Percentiles rank a stretch among this genome's conserved stretches.
Conservation (phyloP, 2,113 vertebrate species). For the Cynopterus brachyotis region DNA sequence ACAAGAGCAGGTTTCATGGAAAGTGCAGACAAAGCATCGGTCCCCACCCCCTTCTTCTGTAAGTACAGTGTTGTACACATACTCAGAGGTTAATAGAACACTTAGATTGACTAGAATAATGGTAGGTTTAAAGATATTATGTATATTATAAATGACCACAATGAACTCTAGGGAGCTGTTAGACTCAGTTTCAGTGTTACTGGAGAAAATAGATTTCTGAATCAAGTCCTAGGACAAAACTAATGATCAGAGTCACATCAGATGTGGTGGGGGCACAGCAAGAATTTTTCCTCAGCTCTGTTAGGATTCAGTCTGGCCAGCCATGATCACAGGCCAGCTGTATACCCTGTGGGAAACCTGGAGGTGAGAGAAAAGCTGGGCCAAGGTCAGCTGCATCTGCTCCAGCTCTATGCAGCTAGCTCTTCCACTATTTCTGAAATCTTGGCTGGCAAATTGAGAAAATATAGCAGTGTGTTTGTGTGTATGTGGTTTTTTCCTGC, state of each 20-base stretch:
- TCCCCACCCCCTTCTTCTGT: rapidly evolving
- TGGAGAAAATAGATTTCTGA: background rate
- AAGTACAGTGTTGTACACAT: background rate
- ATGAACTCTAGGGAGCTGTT: background rate
- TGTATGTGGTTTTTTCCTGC: background rate
- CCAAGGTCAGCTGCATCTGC: background rate
- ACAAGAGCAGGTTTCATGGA: background rate
- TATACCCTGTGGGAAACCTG: background rate
- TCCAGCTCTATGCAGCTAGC: background rate
- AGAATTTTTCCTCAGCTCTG: background rate
- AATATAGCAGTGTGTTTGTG: background rate
- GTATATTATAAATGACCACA: background rate
- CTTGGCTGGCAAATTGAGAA: background rate
- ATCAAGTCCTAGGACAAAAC: background rate
- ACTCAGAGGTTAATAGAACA: background rate
- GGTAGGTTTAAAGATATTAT: background rate
- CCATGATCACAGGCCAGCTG: slow-evolving; percentile 1
- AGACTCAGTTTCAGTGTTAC: background rate
- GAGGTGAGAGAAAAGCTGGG: background rate
- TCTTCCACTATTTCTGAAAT: background rate
- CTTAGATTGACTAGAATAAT: background rate
- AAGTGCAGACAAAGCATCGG: no score
- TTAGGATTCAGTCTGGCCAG: background rate
- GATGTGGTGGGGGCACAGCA: background rate
- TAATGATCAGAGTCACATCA: background rate